phyloP scores from a whole-genome alignment of 2,888 invertebrate species.

The Pterostichus madidus region DNA sequence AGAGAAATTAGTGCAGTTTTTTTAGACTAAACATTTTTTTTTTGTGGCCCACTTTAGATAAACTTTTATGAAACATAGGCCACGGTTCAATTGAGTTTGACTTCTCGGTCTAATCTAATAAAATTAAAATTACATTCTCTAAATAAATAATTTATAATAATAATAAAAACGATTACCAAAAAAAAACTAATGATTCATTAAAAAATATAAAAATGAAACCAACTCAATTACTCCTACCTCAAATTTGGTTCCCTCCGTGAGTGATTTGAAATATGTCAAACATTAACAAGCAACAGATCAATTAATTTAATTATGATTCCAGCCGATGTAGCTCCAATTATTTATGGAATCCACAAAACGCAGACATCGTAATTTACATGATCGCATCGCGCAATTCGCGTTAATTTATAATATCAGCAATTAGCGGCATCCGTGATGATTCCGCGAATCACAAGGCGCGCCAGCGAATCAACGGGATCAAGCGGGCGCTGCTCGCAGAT shows the following conservation, averaged over 20 bases:
- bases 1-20: no score
- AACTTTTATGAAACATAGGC: no score
- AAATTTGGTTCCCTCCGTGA: background rate
- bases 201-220: no score
- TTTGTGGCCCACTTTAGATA: no score
- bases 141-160: no score
- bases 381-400: background rate
- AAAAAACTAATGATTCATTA: no score
- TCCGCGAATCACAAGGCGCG: constrained; percentile 6
- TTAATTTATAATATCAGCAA: constrained; percentile 51
- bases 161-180: no score
- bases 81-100: no score
- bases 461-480: constrained; percentile 18
- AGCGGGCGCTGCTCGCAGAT: constrained; percentile 2
- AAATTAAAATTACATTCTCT: no score
- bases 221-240: no score
- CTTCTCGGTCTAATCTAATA: no score
- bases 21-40: no score
- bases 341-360: constrained; percentile 40
- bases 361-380: constrained; percentile 35
- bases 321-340: constrained; percentile 31
- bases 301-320: constrained; percentile 42
- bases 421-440: constrained; percentile 21
- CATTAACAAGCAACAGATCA: constrained; percentile 44
- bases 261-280: constrained; percentile 34